A percentile compares a stretch with the other conserved stretches of the same genome.
Conservation (phyloP, 2,113 vertebrate species). For the Peromyscus leucopus region DNA sequence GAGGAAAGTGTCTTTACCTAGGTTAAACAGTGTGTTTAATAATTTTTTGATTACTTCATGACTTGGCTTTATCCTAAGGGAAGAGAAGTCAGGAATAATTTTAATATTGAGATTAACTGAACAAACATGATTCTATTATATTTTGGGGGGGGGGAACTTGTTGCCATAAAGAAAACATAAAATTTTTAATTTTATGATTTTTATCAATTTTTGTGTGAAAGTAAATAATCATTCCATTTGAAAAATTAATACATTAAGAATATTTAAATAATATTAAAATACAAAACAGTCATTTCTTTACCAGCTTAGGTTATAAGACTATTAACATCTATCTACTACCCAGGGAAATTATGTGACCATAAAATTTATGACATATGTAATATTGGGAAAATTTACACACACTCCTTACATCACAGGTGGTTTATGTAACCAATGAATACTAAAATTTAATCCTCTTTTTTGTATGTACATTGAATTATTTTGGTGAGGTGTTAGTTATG, state of each 20-base stretch:
- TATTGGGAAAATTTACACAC: slow-evolving; percentile 46
- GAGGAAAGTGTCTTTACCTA: slow-evolving; percentile 67
- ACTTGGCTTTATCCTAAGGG: slow-evolving; percentile 42
- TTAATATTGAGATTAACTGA: slow-evolving; percentile 67
- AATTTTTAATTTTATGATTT: slow-evolving; percentile 67
- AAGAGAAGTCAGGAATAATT: slow-evolving; percentile 66
- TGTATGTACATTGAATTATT: slow-evolving; percentile 28
- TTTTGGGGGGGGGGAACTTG: slow-evolving; percentile 70
- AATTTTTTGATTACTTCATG: slow-evolving; percentile 5
- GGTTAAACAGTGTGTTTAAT: slow-evolving; percentile 62
- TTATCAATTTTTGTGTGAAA: slow-evolving; percentile 71
- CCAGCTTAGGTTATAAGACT: slow-evolving; percentile 41
- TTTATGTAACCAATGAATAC: slow-evolving; percentile 49
- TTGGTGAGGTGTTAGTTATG: slow-evolving; percentile 31
- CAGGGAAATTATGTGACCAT: slow-evolving; percentile 54
- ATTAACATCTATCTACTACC: slow-evolving; percentile 30
- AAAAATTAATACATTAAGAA: slow-evolving; percentile 47
- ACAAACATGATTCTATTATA: slow-evolving; percentile 63
- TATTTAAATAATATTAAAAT: slow-evolving; percentile 64
- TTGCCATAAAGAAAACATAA: slow-evolving; percentile 67
- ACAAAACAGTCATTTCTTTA: slow-evolving; percentile 50
- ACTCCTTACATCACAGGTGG: slow-evolving; percentile 41
- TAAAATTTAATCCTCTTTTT: slow-evolving; percentile 54
- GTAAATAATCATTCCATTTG: slow-evolving; percentile 52
- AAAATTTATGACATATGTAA: slow-evolving; percentile 61